A percentile compares a stretch with the other conserved stretches of the same genome.
These are phyloP conservation scores for Syrista parreyssii DNA, from an alignment of 2,888 invertebrate genomes.

Conservation along the genomic window DNA sequence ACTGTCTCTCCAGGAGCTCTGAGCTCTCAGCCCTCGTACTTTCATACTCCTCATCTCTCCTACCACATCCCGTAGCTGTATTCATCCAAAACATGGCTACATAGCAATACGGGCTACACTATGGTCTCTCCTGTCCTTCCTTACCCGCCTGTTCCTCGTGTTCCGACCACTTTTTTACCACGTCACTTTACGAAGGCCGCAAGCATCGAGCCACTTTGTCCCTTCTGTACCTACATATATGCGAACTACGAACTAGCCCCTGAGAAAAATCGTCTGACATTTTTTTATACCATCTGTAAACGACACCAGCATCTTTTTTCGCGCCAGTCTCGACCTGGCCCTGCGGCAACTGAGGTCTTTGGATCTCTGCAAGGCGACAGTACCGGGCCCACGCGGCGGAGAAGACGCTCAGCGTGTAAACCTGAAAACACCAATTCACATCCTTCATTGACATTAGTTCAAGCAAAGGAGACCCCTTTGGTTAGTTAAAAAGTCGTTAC, in stretches of 20 bases:
- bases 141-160: not conserved
- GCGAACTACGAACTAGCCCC: not conserved
- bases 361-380: not conserved
- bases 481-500: not conserved
- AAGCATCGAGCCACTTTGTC: not conserved
- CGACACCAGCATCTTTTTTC: not conserved
- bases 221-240: not conserved
- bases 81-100: slow-evolving; percentile 40
- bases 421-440: not conserved
- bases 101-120: not conserved
- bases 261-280: not conserved
- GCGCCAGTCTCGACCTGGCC: not conserved
- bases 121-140: not conserved
- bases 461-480: not conserved
- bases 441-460: not conserved
- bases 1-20: slow-evolving; percentile 14
- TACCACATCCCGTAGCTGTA: slow-evolving; percentile 27
- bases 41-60: slow-evolving; percentile 15
- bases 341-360: not conserved
- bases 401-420: not conserved
- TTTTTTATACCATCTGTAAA: not conserved
- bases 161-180: not conserved
- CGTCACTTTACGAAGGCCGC: slow-evolving; percentile 1
- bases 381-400: not conserved
- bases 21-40: slow-evolving; percentile 9